Base-by-base conservation (phyloP, 2,797 vertebrate species). In the Neomorphus geoffroyi region DNA sequence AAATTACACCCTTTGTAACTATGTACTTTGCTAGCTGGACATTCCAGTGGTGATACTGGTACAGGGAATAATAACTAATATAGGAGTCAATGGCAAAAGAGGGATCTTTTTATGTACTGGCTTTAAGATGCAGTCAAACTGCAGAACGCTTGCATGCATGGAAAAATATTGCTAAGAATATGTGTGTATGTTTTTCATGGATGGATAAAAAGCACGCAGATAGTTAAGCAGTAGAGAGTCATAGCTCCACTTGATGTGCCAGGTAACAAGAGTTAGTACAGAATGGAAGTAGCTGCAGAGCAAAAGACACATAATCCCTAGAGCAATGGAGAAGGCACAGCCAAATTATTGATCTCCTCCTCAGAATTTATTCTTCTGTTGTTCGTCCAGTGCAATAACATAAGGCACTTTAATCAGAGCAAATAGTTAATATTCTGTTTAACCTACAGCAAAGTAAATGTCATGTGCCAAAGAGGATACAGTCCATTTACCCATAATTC, bases 341-440 rank as follows among this genome's bases (percentile, higher is more conserved):
- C 27, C 62, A 80, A 51, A 50, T 41, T 67, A 80, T 61, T 91
- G 80, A 90, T 90, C 87, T 93, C 33, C 58, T 19, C 2, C 21
- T 77, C 57, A 30, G 50, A 85, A 82, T 87, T 77, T 81, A 80
- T 85, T 92, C 73, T 71, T 70, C 37, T 7, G 6, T 64, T 90
- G 48, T 73, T 88, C 26, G 15, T 91, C 30, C 64, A 57, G 48
- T 57, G 37, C 43, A 60, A 54, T 8, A 82, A 65, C 28, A 43
- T 4, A 9, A 61, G 56, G 60, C 45, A 27, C 88, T 81, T 94
- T 86, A 94, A 85, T 87, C 80, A 69, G 71, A 86, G 71, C 77
- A 92, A 90, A 82, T 51, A 66, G 67, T 84, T 96, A 94, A 94
- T 80, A 93, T 86, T 92, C 89, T 88, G 9, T 64, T 92, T 88